Evolutionary conservation across 2,888 invertebrate species (phyloP).

Genomic region (Hoplodrina ambigua): DNA sequence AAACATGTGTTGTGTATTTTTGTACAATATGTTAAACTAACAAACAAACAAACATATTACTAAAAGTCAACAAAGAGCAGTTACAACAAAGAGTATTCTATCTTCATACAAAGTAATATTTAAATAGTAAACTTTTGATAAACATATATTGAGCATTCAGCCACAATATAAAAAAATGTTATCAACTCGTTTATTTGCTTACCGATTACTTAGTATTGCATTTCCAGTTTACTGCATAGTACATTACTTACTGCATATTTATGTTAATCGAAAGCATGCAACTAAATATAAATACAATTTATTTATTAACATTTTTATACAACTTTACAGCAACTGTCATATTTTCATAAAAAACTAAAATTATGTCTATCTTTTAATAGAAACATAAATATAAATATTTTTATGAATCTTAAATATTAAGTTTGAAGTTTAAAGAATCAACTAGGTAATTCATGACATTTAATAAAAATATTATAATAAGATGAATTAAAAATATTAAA

Average conservation of each 20-base stretch:
- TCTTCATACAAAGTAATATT: conserved; percentile 14
- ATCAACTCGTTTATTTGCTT: conserved; percentile 14
- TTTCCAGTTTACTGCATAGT: not conserved
- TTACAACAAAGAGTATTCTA: not conserved
- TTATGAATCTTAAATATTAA: conserved; percentile 37
- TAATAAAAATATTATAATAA: conserved; percentile 18
- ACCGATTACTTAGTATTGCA: conserved; percentile 26
- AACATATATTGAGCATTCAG: not conserved
- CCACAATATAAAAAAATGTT: conserved; percentile 11
- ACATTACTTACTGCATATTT: conserved; percentile 26
- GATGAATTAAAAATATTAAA: conserved; percentile 4
- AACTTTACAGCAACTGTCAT: conserved; percentile 41
- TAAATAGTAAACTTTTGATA: conserved; percentile 4
- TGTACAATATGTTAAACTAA: not conserved
- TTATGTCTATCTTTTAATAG: conserved; percentile 34
- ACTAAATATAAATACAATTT: conserved; percentile 34
- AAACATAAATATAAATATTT: conserved; percentile 42
- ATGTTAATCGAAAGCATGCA: conserved; percentile 37
- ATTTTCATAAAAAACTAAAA: conserved; percentile 48
- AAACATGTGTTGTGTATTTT: no score
- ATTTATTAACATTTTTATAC: conserved; percentile 47
- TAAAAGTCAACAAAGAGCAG: not conserved
- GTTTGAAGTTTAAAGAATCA: conserved; percentile 23
- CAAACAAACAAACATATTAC: not conserved
- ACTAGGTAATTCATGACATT: conserved; percentile 12